Evolutionary conservation across 2,888 invertebrate species (phyloP).

Genomic region (Rambutsinella grinnellia): DNA sequence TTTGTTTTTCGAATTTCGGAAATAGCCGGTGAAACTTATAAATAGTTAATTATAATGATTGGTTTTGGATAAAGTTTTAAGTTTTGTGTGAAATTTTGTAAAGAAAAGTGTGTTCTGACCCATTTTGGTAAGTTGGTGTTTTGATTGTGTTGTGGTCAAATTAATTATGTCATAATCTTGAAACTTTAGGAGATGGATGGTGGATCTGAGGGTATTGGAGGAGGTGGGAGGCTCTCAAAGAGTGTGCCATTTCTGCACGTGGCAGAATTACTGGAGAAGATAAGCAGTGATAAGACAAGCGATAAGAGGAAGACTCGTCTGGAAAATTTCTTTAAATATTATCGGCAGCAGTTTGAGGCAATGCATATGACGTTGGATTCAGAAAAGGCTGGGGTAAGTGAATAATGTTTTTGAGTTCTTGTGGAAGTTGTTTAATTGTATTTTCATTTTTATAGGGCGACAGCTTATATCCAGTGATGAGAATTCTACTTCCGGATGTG

Average conservation of each 20-base stretch:
- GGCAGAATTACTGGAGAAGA: slow-evolving; percentile 49
- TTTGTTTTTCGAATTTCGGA: too few species aligned
- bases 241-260: slow-evolving; percentile 48
- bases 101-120: too few species aligned
- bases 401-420: background rate
- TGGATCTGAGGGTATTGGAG: too few species aligned
- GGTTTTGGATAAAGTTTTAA: too few species aligned
- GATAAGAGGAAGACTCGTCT: slow-evolving; percentile 39
- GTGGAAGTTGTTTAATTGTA: too few species aligned
- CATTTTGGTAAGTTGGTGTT: too few species aligned
- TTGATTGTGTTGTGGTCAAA: too few species aligned
- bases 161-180: too few species aligned
- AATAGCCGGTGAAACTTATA: too few species aligned
- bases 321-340: slow-evolving; percentile 38
- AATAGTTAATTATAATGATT: too few species aligned
- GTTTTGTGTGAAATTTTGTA: too few species aligned
- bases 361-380: slow-evolving; percentile 54
- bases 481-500: slow-evolving; percentile 56
- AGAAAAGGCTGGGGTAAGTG: slow-evolving; percentile 50
- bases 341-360: slow-evolving; percentile 37
- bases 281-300: slow-evolving; percentile 7
- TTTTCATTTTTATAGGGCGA: slow-evolving; percentile 58
- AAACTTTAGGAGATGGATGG: too few species aligned
- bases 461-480: slow-evolving; percentile 58
- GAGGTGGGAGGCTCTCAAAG: slow-evolving; percentile 34